A percentile compares a stretch with the other conserved stretches of the same genome.
Conservation (phyloP, 53 echinoderm and acorn worm genomes). For the Paelopatides confundens region DNA sequence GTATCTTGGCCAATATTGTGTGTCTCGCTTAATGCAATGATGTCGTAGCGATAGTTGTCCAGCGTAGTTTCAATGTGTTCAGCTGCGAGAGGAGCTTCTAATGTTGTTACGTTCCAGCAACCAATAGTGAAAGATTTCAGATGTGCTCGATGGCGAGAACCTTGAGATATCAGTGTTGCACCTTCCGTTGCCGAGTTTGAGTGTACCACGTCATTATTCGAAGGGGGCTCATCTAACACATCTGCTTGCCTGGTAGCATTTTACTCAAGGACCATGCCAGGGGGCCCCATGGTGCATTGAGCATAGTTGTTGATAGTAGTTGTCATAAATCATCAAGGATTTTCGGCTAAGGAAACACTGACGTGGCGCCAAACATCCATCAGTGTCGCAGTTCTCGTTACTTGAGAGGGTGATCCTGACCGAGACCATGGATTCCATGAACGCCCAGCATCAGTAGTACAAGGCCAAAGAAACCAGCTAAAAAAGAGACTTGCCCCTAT, state of each 20-base stretch:
- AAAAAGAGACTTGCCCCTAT: too few relatives aligned
- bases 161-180: conserved; percentile 1
- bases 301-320: neutral
- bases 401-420: neutral
- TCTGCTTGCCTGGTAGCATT: conserved; percentile 17
- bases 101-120: conserved; percentile 7
- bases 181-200: neutral
- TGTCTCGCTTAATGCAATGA: neutral
- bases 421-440: neutral
- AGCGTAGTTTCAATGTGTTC: neutral
- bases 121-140: neutral
- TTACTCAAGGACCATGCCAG: neutral
- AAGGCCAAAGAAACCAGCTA: too few relatives aligned
- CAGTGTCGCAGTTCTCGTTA: neutral
- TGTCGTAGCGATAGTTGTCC: neutral
- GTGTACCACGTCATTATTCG: neutral
- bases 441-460: too few relatives aligned
- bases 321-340: conserved; percentile 7
- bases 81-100: conserved; percentile 11
- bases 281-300: neutral
- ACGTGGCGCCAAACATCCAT: conserved; percentile 10
- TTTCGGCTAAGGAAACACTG: neutral
- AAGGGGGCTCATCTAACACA: neutral
- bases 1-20: neutral
- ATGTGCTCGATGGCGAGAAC: neutral